Evolutionary conservation across 2,888 invertebrate genomes (phyloP).

Genomic region (Drosophila borborema): DNA sequence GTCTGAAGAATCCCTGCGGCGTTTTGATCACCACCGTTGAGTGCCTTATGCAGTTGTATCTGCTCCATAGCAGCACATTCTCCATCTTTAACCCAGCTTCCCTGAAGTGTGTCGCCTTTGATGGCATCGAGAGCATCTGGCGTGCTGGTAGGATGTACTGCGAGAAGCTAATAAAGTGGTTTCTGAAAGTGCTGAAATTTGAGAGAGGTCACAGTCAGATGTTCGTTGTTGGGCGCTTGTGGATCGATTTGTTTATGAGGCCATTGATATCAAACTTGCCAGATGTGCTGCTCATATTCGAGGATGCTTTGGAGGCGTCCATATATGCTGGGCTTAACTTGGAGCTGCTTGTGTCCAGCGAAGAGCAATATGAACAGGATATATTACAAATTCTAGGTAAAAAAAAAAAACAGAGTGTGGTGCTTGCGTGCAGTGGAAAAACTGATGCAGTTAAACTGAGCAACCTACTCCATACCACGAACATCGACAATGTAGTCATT

Average conservation of each 20-base stretch:
- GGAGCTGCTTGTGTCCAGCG: background rate
- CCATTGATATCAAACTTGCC: slow-evolving; percentile 12
- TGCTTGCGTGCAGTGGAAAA: slow-evolving; percentile 22
- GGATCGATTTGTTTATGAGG: slow-evolving; percentile 40
- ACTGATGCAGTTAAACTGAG: background rate
- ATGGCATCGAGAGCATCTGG: slow-evolving; percentile 28
- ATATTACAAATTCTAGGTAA: slow-evolving; percentile 8
- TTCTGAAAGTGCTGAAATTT: slow-evolving; percentile 5
- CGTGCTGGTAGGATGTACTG: background rate
- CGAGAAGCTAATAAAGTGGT: slow-evolving; percentile 4
- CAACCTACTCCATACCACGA: background rate
- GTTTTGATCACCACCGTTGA: slow-evolving; percentile 51
- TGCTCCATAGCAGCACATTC: background rate
- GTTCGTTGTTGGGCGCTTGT: slow-evolving; percentile 34
- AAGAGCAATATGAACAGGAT: background rate
- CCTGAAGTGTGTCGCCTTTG: slow-evolving; percentile 46
- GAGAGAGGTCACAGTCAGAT: slow-evolving; percentile 27
- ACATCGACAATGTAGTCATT: slow-evolving; percentile 2
- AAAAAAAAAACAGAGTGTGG: slow-evolving; percentile 8
- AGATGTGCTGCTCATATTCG: slow-evolving; percentile 38
- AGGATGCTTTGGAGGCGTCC: slow-evolving; percentile 53
- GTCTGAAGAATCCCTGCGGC: slow-evolving; percentile 18
- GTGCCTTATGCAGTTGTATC: slow-evolving; percentile 13
- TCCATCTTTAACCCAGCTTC: slow-evolving; percentile 6
- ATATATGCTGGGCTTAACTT: slow-evolving; percentile 5